These are phyloP conservation scores for Cuculus canorus DNA, from an alignment of 2,797 vertebrate species.

Conservation along the genomic window DNA sequence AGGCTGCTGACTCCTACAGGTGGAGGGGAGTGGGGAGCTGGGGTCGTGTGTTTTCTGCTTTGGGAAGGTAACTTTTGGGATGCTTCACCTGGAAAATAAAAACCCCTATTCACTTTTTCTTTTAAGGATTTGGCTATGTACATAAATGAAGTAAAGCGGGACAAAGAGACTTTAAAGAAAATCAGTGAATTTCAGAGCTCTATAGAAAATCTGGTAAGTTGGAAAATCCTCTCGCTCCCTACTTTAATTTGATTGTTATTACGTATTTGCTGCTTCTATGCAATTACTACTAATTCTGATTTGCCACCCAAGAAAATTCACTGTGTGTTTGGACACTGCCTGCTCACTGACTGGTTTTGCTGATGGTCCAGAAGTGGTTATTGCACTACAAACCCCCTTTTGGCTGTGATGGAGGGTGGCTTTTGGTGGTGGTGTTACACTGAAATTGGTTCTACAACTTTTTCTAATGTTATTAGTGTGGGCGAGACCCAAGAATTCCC, in stretches of 20 bases:
- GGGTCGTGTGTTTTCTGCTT: neutral
- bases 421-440: neutral
- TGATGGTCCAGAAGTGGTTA: neutral
- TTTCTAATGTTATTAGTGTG: neutral
- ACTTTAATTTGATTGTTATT: neutral
- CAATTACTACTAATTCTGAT: neutral
- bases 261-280: accelerated
- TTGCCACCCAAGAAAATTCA: neutral
- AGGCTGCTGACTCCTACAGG: neutral
- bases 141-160: conserved; percentile 97
- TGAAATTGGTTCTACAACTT: neutral
- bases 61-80: no score
- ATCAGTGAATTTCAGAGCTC: conserved; percentile 98
- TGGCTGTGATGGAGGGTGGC: neutral
- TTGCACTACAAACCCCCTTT: neutral
- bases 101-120: neutral
- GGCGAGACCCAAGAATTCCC: neutral
- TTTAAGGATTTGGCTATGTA: conserved; percentile 97
- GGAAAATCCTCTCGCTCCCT: neutral
- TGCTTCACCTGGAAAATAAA: neutral
- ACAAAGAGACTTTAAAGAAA: conserved; percentile 98
- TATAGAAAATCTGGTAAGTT: conserved; percentile 95
- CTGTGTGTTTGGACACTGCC: accelerated
- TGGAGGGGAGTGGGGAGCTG: neutral
- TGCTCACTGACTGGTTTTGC: neutral